Evolutionary conservation across 2,113 vertebrate genomes (phyloP).

Genomic region (Eidolon helvum): DNA sequence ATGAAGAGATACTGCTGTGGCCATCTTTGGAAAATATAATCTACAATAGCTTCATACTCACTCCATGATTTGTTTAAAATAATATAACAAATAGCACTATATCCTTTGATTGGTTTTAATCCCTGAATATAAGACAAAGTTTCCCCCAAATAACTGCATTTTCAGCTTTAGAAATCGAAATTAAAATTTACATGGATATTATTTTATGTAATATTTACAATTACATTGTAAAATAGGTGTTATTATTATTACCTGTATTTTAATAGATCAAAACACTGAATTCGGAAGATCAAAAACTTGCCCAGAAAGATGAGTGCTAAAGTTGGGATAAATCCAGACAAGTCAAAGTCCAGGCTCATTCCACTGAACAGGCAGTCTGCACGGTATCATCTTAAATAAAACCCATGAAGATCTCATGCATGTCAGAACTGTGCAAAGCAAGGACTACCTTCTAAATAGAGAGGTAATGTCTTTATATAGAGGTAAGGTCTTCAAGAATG

Average conservation of each 20-base stretch:
- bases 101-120: neutral
- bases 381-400: neutral
- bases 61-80: neutral
- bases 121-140: neutral
- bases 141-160: neutral
- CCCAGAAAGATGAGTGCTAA: neutral
- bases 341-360: neutral
- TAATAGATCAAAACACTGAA: slow-evolving; percentile 5
- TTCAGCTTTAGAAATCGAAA: neutral
- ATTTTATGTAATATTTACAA: neutral
- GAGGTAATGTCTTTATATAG: neutral
- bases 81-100: neutral
- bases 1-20: neutral
- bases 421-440: neutral
- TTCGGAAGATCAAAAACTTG: neutral
- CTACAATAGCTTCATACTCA: neutral
- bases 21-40: slow-evolving; percentile 1
- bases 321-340: neutral
- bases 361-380: neutral
- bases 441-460: neutral
- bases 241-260: neutral
- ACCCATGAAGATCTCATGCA: neutral
- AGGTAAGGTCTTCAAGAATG: neutral
- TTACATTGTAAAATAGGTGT: neutral
- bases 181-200: neutral